Evolutionary conservation across 2,888 invertebrate genomes (phyloP).

Genomic region (Synergus japonicus): DNA sequence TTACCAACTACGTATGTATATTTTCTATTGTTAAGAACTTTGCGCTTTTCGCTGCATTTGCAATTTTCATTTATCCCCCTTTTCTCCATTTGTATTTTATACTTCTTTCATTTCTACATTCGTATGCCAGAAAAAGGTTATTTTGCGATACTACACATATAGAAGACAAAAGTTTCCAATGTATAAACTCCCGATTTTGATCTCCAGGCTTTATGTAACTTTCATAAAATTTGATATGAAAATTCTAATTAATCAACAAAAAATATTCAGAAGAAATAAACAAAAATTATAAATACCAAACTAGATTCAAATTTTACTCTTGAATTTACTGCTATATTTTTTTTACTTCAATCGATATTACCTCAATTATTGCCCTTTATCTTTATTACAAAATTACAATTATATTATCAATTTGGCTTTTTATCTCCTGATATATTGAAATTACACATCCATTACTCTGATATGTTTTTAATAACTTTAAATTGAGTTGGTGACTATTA

Average conservation of each 20-base stretch:
- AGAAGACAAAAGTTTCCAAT: constrained; percentile 18
- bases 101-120: constrained; percentile 21
- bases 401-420: no score
- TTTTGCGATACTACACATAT: constrained; percentile 5
- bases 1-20: constrained; percentile 7
- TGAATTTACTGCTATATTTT: no score
- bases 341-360: no score
- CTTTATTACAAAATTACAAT: no score
- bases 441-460: neutral
- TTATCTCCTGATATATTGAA: no score
- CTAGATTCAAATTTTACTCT: no score
- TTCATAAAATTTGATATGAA: neutral
- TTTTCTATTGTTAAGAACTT: constrained; percentile 50
- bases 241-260: neutral
- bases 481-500: neutral
- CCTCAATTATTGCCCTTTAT: no score
- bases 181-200: neutral
- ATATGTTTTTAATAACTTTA: neutral
- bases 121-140: constrained; percentile 28
- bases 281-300: no score
- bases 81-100: constrained; percentile 9
- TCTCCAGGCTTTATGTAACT: neutral
- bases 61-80: constrained; percentile 44
- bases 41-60: constrained; percentile 49
- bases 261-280: no score